Evolutionary conservation across 2,888 invertebrate genomes (phyloP).

Genomic region (Brachypalpus laphriformis): DNA sequence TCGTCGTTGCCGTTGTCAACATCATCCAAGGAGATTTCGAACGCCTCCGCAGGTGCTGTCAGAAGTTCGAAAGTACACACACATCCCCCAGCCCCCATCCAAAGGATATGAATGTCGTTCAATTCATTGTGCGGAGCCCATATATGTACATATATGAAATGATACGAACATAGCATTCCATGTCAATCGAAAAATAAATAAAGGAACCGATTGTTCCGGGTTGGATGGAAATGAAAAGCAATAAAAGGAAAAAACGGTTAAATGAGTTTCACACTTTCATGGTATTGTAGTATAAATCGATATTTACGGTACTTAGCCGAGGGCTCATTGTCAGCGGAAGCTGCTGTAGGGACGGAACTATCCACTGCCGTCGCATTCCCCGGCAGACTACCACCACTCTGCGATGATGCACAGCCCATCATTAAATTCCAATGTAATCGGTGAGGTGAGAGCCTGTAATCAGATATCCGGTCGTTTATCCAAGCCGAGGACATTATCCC

Average conservation of each 20-base stretch:
- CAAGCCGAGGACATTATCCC: constrained; percentile 61
- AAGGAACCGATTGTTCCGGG: constrained; percentile 41
- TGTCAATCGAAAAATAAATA: constrained; percentile 37
- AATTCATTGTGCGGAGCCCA: constrained; percentile 26
- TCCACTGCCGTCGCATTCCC: constrained; percentile 18
- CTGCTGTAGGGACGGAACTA: constrained; percentile 10
- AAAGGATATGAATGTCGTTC: constrained; percentile 49
- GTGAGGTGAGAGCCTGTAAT: constrained; percentile 69
- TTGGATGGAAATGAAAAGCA: constrained; percentile 48
- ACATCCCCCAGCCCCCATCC: neutral
- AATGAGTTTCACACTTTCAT: constrained; percentile 55
- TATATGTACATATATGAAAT: constrained; percentile 9
- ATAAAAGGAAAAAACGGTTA: constrained; percentile 32
- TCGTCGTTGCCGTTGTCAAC: constrained; percentile 52
- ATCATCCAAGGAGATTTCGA: constrained; percentile 84
- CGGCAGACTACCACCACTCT: constrained; percentile 51
- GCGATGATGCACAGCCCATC: constrained; percentile 77
- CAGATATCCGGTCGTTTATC: constrained; percentile 70
- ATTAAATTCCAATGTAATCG: constrained; percentile 57
- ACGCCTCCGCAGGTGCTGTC: constrained; percentile 84
- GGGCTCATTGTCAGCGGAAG: constrained; percentile 39
- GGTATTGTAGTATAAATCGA: constrained; percentile 44
- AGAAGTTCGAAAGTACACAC: constrained; percentile 28
- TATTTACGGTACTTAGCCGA: constrained; percentile 68
- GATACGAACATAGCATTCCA: constrained; percentile 16